Evolutionary conservation across 2,797 vertebrate species (phyloP).

Genomic region (Coregonus suidteri): DNA sequence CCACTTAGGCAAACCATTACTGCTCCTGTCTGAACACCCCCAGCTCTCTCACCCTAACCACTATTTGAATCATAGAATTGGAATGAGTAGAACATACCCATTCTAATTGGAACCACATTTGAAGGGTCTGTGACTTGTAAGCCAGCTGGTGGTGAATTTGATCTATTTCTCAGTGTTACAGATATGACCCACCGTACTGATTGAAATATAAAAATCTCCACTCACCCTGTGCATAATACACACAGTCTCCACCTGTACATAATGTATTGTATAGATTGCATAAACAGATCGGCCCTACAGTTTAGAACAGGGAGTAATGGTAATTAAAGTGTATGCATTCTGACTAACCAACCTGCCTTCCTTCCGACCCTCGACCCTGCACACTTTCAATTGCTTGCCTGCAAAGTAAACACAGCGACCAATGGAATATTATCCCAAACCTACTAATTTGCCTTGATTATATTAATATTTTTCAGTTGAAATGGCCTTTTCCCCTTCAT

Average conservation of each 20-base stretch:
- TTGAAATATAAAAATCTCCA: conserved; percentile 20
- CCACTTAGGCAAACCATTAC: conserved; percentile 1
- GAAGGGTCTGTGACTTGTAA: not conserved
- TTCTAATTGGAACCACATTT: conserved; percentile 14
- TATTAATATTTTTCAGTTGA: conserved; percentile 79
- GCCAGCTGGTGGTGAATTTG: not conserved
- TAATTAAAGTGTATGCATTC: conserved; percentile 16
- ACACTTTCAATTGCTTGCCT: conserved; percentile 48
- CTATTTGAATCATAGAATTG: conserved; percentile 18
- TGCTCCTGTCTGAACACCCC: conserved; percentile 21
- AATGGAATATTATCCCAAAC: conserved; percentile 75
- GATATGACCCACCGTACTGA: not conserved
- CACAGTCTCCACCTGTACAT: conserved; percentile 19
- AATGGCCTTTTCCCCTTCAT: conserved; percentile 80
- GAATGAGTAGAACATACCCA: conserved; percentile 23
- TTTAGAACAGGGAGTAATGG: conserved; percentile 2
- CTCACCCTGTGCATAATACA: conserved; percentile 17
- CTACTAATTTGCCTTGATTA: conserved; percentile 78
- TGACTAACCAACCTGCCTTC: conserved; percentile 15
- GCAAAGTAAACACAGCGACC: conserved; percentile 69
- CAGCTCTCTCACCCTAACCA: conserved; percentile 28
- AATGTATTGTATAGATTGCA: conserved; percentile 2
- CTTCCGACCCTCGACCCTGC: conserved; percentile 32
- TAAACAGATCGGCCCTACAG: conserved; percentile 15
- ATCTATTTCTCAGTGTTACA: not conserved